Evolutionary conservation across 2,797 vertebrate species (phyloP), one percentile per base, ranked within the genome.

Genomic region (Malurus splendens): DNA sequence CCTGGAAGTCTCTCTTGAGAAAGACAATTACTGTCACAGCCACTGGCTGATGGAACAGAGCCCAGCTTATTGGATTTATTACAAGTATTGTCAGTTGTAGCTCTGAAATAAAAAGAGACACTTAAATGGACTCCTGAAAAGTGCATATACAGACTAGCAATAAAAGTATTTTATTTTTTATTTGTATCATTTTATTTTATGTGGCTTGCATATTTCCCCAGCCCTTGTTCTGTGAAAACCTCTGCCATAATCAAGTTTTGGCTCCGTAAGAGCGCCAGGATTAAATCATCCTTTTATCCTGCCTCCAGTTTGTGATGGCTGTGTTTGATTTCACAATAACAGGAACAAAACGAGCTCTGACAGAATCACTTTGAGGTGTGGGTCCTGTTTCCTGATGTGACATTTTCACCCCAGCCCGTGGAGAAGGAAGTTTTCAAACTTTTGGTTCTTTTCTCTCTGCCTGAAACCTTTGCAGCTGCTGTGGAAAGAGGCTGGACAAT

Each of bases 331-430:
- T 44, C 44, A 15, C 1, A 1, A 3, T 13, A 54, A 27, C 38
- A 67, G 41, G 12, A 75, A 39, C 32, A 72, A 19, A 75, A 59
- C 7, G 28, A 55, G 67, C 7, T 0, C 0, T 52, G 62, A 4
- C 52, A 81, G 78, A 60, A 10, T 5, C 14, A 3, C 41, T 55
- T 8, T 3, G 55, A 20, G 0, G 0, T 32, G 1, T 6, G 36
- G 54, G 5, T 62, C 23, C 22, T 10, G 4, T 28, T 44, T 50
- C 20, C 62, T 65, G 54, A 1, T 11, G 18, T 0, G 8, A 5
- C 30, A 4, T 14, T 88, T 33, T 45, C 72, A 48, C 81, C 1
- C 0, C 4, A 7, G 30, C 39, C 36, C 16, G 1, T 1, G 2
- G 44, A 48, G 36, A 41, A 48, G 59, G 19, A 8, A 19, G 18